A percentile compares a stretch with the other conserved stretches of the same genome.
Evolutionary conservation across 2,888 invertebrate species (phyloP).

Genomic region (Cecidostiba fungosa): DNA sequence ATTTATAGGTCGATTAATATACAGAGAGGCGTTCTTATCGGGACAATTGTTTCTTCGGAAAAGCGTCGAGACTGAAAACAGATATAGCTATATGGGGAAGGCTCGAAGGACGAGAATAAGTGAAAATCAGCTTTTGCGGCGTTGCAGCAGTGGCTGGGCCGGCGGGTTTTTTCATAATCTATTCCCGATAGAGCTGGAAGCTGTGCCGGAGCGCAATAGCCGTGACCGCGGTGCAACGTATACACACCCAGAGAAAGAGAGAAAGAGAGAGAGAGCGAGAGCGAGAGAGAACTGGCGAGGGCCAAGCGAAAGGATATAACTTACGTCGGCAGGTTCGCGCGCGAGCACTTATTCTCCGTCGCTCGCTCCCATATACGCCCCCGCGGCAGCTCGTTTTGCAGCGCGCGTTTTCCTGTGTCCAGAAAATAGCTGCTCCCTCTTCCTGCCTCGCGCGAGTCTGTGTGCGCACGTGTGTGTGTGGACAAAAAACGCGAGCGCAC

Average conservation of each 20-base stretch:
- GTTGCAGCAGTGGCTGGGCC: background rate
- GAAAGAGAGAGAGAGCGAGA: background rate
- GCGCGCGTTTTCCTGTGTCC: conserved; percentile 44
- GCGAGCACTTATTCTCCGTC: conserved; percentile 53
- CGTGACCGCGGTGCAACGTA: background rate
- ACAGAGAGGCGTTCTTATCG: conserved; percentile 8
- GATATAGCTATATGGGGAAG: background rate
- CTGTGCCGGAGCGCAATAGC: background rate
- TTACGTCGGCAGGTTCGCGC: conserved; percentile 59
- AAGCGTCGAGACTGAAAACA: conserved; percentile 10
- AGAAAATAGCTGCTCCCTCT: conserved; percentile 50
- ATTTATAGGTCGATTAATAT: conserved; percentile 11
- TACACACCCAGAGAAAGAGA: background rate
- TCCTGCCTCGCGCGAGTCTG: background rate
- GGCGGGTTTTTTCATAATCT: conserved; percentile 45
- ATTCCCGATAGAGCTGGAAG: conserved; percentile 43
- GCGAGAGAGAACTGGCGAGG: background rate
- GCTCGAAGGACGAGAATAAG: conserved; percentile 31
- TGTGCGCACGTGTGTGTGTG: conserved; percentile 1
- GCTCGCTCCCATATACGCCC: conserved; percentile 16
- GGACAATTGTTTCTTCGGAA: conserved; percentile 12
- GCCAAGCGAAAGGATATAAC: conserved; percentile 53
- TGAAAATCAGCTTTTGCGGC: conserved; percentile 38
- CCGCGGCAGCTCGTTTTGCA: conserved; percentile 1
- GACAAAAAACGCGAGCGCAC: conserved; percentile 39